Evolutionary conservation across 2,888 invertebrate species (phyloP), one percentile per base, ranked within the genome.

Genomic region (Xestobium rufovillosum): DNA sequence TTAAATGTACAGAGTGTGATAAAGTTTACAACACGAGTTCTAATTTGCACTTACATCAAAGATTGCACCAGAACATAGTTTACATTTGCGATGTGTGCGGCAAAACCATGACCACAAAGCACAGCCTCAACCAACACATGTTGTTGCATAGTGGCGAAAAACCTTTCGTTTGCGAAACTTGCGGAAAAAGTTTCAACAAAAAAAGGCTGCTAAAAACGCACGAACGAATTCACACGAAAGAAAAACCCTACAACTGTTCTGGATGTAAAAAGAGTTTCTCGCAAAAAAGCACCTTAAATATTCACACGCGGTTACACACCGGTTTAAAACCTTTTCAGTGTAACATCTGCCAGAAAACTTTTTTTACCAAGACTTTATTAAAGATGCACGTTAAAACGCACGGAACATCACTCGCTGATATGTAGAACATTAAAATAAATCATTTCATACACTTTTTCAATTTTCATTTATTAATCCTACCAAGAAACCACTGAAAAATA

Each of bases 201-300:
- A 52, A 45, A 36, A 44, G 38, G 19, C 38, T 49, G 31, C 41
- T 56, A 33, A 39, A 39, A 25, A 44, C 40, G 10, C 73, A 73
- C 44, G 67, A 68, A 67, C 52, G 67, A 1, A 70, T 68, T 32
- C 74, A 74, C 41, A 71, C 69, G 9, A 71, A 70, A 0, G 69
- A 70, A 14, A 70, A 69, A 44, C 69, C 67, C 13, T 68, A 69
- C 26, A 54, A 69, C 0, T 74, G 74, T 43, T 55, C 66, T 0
- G 54, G 67, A 1, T 75, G 23, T n/a, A n/a, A 19, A 8, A 19
- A 19, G 23, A 19, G 6, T 6, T 19, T 19, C n/a, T 8, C 23
- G n/a, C 23, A 19, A 19, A 19, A n/a, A n/a, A 19, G 23, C n/a
- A 8, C 23, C n/a, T n/a, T 19, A 8, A 19, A 6, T 19, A n/a